Evolutionary conservation across 1,140 invertebrate genomes (phyloP).

Genomic region (Probaryconus sp.): DNA sequence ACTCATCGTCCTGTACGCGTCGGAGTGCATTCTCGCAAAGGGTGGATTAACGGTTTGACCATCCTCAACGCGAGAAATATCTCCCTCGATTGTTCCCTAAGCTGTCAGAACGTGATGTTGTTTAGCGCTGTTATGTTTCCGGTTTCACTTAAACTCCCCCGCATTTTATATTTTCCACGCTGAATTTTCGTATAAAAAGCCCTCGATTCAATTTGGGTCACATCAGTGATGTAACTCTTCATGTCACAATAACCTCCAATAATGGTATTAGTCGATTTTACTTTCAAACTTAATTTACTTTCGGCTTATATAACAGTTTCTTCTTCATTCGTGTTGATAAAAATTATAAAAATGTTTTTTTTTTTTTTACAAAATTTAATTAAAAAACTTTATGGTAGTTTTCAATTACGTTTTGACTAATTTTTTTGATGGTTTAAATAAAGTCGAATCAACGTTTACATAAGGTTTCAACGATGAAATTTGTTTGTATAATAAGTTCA

Average conservation of each 20-base stretch:
- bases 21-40: constrained; percentile 33
- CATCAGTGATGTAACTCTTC: constrained; percentile 57
- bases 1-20: constrained; percentile 28
- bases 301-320: background rate
- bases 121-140: constrained; percentile 15
- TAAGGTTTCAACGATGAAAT: no score
- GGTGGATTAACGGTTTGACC: constrained; percentile 49
- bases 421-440: no score
- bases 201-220: constrained; percentile 65
- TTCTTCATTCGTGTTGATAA: background rate
- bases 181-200: constrained; percentile 51
- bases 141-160: background rate
- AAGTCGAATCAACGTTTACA: no score
- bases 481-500: no score
- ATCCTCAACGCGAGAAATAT: constrained; percentile 22
- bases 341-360: constrained; percentile 16
- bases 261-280: constrained; percentile 34
- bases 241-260: constrained; percentile 21
- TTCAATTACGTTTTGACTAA: background rate
- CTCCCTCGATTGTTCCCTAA: constrained; percentile 34
- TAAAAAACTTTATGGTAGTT: no score
- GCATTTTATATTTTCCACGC: constrained; percentile 23
- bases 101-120: constrained; percentile 35
- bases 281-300: constrained; percentile 24
- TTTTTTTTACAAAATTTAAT: no score